Evolutionary conservation across 2,113 vertebrate genomes (phyloP).

Genomic region (Microtus oregoni): DNA sequence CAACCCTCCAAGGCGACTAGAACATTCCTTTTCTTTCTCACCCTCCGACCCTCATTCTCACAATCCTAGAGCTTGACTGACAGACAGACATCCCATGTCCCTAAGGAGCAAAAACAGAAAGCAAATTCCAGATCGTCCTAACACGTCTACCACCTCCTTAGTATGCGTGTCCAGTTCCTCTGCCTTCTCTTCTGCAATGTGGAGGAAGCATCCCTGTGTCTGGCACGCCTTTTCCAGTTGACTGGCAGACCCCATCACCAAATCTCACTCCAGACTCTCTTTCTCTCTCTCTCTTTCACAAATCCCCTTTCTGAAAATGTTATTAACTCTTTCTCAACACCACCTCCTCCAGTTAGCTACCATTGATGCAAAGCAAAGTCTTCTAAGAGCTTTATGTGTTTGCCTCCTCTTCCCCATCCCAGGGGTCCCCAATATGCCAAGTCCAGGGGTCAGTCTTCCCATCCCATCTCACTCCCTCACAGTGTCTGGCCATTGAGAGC

Average conservation of each 20-base stretch:
- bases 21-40: neutral
- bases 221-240: no score
- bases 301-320: neutral
- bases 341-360: neutral
- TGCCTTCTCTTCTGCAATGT: neutral
- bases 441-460: neutral
- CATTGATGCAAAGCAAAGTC: neutral
- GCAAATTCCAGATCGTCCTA: neutral
- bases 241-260: neutral
- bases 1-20: neutral
- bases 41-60: neutral
- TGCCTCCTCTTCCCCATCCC: neutral
- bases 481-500: neutral
- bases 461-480: neutral
- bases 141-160: neutral
- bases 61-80: neutral
- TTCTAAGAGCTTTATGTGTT: neutral
- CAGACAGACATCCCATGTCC: neutral
- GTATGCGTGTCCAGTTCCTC: rapidly evolving
- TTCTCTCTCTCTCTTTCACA: neutral
- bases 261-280: neutral
- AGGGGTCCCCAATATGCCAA: neutral
- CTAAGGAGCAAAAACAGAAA: neutral
- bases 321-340: neutral
- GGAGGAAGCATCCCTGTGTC: neutral